phyloP scores from a whole-genome alignment of 2,888 invertebrate genomes.

The Cynaeus angustus region DNA sequence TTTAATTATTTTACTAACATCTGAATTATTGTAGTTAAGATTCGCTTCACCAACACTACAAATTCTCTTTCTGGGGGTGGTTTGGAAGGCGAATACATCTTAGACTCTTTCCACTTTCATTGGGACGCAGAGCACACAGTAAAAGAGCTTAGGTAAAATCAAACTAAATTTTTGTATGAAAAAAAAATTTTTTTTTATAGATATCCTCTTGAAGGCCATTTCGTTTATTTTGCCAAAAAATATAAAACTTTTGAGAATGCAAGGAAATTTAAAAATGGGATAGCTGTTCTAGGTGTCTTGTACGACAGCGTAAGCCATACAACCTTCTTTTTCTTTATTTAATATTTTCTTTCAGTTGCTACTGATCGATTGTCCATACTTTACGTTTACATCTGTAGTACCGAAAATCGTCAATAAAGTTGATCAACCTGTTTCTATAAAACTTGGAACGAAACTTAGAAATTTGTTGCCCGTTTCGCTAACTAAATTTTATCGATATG shows the following conservation, averaged over 20 bases:
- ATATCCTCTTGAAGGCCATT: slow-evolving; percentile 13
- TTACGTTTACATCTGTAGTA: background rate
- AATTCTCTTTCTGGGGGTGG: slow-evolving; percentile 1
- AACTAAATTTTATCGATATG: slow-evolving; percentile 6
- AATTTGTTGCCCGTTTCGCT: no score
- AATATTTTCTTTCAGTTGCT: no score
- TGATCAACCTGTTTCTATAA: background rate
- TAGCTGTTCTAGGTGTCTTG: background rate
- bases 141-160: background rate
- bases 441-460: no score
- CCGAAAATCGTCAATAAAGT: background rate
- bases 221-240: slow-evolving; percentile 2
- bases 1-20: no score
- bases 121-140: slow-evolving; percentile 8
- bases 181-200: background rate
- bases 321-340: no score
- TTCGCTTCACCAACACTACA: background rate
- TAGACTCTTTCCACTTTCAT: slow-evolving; percentile 16
- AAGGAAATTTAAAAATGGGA: background rate
- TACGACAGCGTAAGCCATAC: background rate
- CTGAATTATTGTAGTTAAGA: background rate
- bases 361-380: background rate
- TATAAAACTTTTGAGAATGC: background rate
- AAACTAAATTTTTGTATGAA: no score
- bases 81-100: background rate